Evolutionary conservation across 2,888 invertebrate genomes (phyloP), one percentile per base, ranked within the genome.

Genomic region (Tipula unca): DNA sequence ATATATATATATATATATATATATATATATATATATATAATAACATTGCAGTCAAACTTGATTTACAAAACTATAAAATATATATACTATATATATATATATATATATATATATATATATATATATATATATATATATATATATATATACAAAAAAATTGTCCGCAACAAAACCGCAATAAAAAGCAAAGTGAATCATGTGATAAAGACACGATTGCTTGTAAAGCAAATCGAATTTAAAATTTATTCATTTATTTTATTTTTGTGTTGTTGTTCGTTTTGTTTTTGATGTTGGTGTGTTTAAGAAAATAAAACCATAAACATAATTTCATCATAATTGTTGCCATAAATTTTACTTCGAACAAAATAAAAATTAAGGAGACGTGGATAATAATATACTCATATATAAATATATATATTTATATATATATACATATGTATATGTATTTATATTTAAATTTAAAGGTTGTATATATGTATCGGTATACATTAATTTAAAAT

Each of bases 261-360:
- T 69, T 20, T 69, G 25, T 69, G 25, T 69, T 69, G n/a, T 48
- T 48, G 48, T 48, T 42, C 4, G n/a, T 42, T 39, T n/a, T 39
- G 3, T 39, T 39, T 39, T 39, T 14, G 36, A 5, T 36, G 48
- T 48, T 54, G 48, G 48, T 54, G 48, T 54, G 5, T 25, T 69
- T 69, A 69, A n/a, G 48, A 48, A 48, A 48, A n/a, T 48, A 48
- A n/a, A 25, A 25, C 69, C 69, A 69, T 69, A 69, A 69, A 69
- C 69, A 69, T 69, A 69, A 69, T 69, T 69, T 69, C 69, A 69
- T 69, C 25, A 69, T 69, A 69, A 69, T 69, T 69, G 69, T 69
- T 69, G 69, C 69, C 69, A 69, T 69, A 69, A 69, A 69, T 69
- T 69, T 69, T 69, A 69, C 25, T 69, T 69, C 1, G 10, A 69